phyloP scores from a whole-genome alignment of 1,140 invertebrate genomes.

The Oedothorax gibbosus region DNA sequence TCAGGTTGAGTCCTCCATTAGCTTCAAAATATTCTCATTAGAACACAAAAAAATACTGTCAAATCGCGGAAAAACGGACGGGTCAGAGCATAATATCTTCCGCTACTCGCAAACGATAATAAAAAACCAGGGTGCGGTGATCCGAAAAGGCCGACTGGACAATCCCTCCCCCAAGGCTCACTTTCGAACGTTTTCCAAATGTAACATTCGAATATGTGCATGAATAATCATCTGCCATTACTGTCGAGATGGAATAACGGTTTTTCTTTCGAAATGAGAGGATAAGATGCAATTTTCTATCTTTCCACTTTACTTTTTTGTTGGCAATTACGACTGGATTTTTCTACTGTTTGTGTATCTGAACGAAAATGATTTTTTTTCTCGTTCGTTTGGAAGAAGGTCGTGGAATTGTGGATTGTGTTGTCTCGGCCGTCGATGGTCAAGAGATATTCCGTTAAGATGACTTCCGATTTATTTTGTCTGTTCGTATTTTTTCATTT shows the following conservation, averaged over 20 bases:
- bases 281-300: neutral
- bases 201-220: conserved; percentile 7
- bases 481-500: too few species aligned
- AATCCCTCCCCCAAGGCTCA: neutral
- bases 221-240: conserved; percentile 39
- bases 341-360: too few species aligned
- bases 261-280: conserved; percentile 20
- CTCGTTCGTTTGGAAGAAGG: too few species aligned
- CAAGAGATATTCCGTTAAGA: too few species aligned
- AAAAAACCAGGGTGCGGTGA: neutral
- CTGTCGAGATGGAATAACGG: conserved; percentile 36
- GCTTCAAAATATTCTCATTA: too few species aligned
- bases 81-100: conserved; percentile 15
- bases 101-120: neutral
- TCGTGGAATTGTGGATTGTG: too few species aligned
- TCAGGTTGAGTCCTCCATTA: neutral
- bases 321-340: too few species aligned
- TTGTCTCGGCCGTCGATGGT: too few species aligned
- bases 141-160: conserved; percentile 30
- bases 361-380: too few species aligned
- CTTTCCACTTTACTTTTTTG: too few species aligned
- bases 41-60: neutral
- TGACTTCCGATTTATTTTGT: too few species aligned
- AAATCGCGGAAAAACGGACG: neutral
- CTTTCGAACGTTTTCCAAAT: conserved; percentile 3